Evolutionary conservation across 2,797 vertebrate species (phyloP), one percentile per base, ranked within the genome.

Genomic region (Lagodon rhomboides): DNA sequence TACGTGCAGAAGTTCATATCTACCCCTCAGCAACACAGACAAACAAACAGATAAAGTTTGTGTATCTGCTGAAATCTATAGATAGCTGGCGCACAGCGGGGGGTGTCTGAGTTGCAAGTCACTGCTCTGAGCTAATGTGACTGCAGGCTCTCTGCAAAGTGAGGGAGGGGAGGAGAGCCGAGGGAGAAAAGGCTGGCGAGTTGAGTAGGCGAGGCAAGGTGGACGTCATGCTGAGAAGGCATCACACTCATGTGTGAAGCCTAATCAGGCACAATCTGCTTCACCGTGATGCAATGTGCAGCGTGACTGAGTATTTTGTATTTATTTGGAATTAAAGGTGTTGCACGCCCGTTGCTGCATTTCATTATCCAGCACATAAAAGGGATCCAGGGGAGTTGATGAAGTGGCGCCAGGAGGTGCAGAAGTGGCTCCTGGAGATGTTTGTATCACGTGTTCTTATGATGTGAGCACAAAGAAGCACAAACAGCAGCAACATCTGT

Each of bases 231-330:
- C 85, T 85, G 90, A 18, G 82, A 85, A 80, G 56, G 85, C 83
- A 80, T 88, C 82, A 73, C 74, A 30, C 75, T 83, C 75, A 43
- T 66, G 81, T 86, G 85, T 59, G 82, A 87, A 84, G 68, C 68
- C 77, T 75, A 83, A 90, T 88, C 89, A 77, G 79, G 63, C 80
- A 38, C 87, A 90, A 87, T 93, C 88, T 90, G 68, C 77, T 84
- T 86, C 82, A 62, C 54, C 22, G 3, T 84, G 85, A 89, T 60
- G 81, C 84, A 75, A 78, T 13, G 49, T 63, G 49, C 75, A 16
- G 49, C 16, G 9, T 43, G 25, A 61, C 41, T 73, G 72, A 66
- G 66, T 73, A 23, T 64, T 89, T 86, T 79, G 58, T 88, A 8
- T 88, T 83, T 75, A 77, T 89, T 77, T 68, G n/a, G 84, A 89